Evolutionary conservation across 2,888 invertebrate genomes (phyloP), one percentile per base, ranked within the genome.

Genomic region (Epinotia nisella): DNA sequence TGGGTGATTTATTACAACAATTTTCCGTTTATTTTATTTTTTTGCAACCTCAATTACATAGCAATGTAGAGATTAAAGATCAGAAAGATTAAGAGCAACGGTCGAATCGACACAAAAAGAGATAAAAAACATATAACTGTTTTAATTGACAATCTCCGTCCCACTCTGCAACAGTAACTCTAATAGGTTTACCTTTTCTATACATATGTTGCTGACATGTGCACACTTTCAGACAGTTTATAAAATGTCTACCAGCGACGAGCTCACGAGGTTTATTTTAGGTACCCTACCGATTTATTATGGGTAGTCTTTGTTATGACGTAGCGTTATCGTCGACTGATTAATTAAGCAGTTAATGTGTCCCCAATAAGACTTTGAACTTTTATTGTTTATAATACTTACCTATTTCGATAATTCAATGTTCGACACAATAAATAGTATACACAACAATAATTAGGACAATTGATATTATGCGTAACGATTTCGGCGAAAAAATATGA

Each of bases 111-210:
- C 72, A 51, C 55, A 56, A 39, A 51, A 68, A 62, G 17, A 24
- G 11, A 56, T 49, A 71, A 71, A 71, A 71, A 72, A 68, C 49
- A 56, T 39, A 49, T 68, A 72, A 72, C 72, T 62, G 72, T 71
- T 72, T 61, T 72, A 72, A 72, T 68, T 72, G 72, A 72, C 72
- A 68, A 68, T 72, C 67, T 62, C 67, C 72, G 55, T 35, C 55
- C 71, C 51, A 71, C 71, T 56, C 66, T 21, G 59, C 53, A 55
- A 71, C 67, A 56, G 56, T 51, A 70, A 62, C 71, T 61, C 61
- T 67, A 72, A 72, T 68, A 68, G 67, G 67, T 68, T 72, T 51
- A 68, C 49, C 67, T 61, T 67, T 72, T 59, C 67, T 56, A 72
- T 62, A 67, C 56, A 17, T 39, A 41, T 67, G 72, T 68, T 56